Evolutionary conservation across 2,888 invertebrate genomes (phyloP).

Genomic region (Aplocera efformata): DNA sequence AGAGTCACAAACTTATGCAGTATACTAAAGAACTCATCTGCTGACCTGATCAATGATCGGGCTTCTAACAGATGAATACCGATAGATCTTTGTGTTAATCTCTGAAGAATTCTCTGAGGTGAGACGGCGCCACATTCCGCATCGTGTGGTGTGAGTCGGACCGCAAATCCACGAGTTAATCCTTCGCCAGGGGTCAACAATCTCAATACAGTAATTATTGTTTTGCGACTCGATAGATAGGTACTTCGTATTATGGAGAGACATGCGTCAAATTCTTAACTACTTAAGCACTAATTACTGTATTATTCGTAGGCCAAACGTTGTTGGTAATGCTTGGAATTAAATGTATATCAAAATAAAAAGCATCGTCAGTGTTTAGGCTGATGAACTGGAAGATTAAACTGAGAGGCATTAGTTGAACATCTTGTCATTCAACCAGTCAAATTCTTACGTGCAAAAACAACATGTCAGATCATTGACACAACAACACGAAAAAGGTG

Average conservation of each 20-base stretch:
- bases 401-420: too few relatives aligned
- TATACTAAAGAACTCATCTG: too few relatives aligned
- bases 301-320: constrained; percentile 8
- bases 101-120: constrained; percentile 16
- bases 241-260: constrained; percentile 17
- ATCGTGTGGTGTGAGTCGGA: constrained; percentile 18
- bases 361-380: too few relatives aligned
- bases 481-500: constrained; percentile 3
- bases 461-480: not conserved
- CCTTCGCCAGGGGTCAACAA: constrained; percentile 33
- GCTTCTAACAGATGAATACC: too few relatives aligned
- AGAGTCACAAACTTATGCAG: too few relatives aligned
- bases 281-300: constrained; percentile 12
- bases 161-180: constrained; percentile 30
- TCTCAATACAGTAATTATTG: constrained; percentile 29
- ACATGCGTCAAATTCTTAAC: constrained; percentile 23
- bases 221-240: constrained; percentile 20
- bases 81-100: constrained; percentile 4
- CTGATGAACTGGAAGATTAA: too few relatives aligned
- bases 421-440: too few relatives aligned
- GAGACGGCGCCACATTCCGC: constrained; percentile 18
- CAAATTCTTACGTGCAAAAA: too few relatives aligned
- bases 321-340: not conserved
- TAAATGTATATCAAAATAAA: too few relatives aligned
- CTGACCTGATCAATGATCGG: too few relatives aligned